Conservation (phyloP, 2,797 vertebrate species). For the Urosaurus nigricauda region DNA sequence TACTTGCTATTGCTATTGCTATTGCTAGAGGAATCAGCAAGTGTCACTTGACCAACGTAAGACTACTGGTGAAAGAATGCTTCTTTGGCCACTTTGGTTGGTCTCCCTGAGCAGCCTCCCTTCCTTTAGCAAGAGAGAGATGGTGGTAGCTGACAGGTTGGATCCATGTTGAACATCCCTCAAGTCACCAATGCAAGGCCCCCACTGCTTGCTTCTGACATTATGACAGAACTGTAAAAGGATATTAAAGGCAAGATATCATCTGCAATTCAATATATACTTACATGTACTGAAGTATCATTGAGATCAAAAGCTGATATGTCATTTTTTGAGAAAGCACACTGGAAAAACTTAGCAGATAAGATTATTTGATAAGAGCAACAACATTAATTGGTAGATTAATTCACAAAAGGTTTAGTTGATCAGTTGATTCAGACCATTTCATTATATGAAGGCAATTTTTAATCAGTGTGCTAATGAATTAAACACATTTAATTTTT, state of each 20-base stretch:
- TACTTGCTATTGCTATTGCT: too few relatives aligned
- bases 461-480: constrained; percentile 14
- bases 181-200: background rate
- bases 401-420: background rate
- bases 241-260: background rate
- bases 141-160: background rate
- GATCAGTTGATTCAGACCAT: constrained; percentile 10
- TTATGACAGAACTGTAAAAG: background rate
- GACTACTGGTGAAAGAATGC: background rate
- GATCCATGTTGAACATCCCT: background rate
- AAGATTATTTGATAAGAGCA: constrained; percentile 4
- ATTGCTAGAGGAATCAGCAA: background rate
- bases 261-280: background rate
- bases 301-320: background rate
- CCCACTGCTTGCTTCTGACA: background rate
- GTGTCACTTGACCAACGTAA: background rate
- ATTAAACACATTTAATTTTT: background rate
- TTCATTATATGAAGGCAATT: background rate
- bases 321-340: background rate
- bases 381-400: background rate
- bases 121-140: background rate
- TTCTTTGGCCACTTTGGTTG: background rate
- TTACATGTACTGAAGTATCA: background rate
- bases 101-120: background rate
- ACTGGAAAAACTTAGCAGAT: background rate